Evolutionary conservation across 2,113 vertebrate species (phyloP), one percentile per base, ranked within the genome.

Genomic region (Ophthalmolycus amberensis): DNA sequence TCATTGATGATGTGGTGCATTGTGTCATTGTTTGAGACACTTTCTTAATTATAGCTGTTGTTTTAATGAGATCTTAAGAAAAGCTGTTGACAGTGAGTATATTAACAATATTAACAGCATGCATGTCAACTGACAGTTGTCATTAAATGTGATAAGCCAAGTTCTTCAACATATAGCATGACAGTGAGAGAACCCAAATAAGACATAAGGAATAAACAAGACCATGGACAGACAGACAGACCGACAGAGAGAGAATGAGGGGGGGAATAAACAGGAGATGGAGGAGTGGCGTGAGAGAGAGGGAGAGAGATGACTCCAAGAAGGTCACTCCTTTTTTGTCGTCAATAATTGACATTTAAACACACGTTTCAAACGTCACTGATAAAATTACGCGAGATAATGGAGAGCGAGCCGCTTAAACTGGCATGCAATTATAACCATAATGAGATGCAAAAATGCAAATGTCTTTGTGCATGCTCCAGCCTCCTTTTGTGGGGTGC

Each of bases 401-500:
- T 95, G 91, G 86, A 85, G 89, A 95, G 96, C 95, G 95, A 95
- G 96, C 89, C 86, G 95, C 95, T 96, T 93, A 95, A 96, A 93
- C 95, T 92, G 95, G 94, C 96, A 96, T 96, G 96, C 97, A 98
- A 98, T 98, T 98, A 98, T 94, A 94, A 92, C 87, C 82, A 67
- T 97, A 99, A 99, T 97, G 96, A 99, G 95, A 99, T 99, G 98
- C 98, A 97, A 96, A 98, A 97, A 99, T 98, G 97, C 97, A 97
- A 99, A 98, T 98, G 93, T 91, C 93, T 95, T 95, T 94, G 95
- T 95, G 95, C 79, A 65, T 93, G 96, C 94, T 96, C 92, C 89
- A 94, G 95, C 94, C 94, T 94, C 91, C 96, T 97, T 98, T 98
- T 98, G 97, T 97, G 96, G 96, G 94, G 94, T 94, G 88, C 94